Percentiles rank a stretch among this genome's conserved stretches.
Evolutionary conservation across 2,888 invertebrate genomes (phyloP).

Genomic region (Hydraecia micacea): DNA sequence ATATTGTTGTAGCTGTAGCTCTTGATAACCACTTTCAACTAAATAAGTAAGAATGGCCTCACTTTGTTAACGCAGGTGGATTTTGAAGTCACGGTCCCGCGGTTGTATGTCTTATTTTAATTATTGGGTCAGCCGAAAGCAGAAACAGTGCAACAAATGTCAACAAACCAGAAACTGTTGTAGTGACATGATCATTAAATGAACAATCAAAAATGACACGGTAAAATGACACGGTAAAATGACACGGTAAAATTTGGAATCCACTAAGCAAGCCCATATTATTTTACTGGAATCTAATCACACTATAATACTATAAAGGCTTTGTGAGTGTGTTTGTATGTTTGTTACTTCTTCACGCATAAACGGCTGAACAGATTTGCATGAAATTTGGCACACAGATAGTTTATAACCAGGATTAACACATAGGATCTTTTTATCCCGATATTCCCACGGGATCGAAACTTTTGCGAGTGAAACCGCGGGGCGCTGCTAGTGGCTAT

Average conservation of each 20-base stretch:
- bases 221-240: background rate
- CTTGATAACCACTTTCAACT: background rate
- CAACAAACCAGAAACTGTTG: background rate
- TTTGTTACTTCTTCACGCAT: too few species aligned
- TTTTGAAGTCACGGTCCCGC: background rate
- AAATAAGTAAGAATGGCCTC: background rate
- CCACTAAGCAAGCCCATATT: background rate
- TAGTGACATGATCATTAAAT: background rate
- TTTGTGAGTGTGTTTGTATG: too few species aligned
- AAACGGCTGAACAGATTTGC: too few species aligned
- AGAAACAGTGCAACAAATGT: background rate
- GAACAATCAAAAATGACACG: background rate
- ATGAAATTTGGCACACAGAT: too few species aligned
- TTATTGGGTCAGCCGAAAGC: constrained; percentile 3
- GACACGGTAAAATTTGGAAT: background rate
- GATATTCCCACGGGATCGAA: too few species aligned
- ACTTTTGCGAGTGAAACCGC: too few species aligned
- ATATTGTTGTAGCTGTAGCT: background rate
- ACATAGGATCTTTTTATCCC: too few species aligned
- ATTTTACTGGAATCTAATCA: background rate
- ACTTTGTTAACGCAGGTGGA: background rate
- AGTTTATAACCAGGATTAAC: too few species aligned
- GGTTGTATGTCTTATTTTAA: constrained; percentile 8
- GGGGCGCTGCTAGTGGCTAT: background rate
- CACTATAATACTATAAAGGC: too few species aligned